Conservation (phyloP, 2,888 invertebrate genomes). For the Noctua comes region DNA sequence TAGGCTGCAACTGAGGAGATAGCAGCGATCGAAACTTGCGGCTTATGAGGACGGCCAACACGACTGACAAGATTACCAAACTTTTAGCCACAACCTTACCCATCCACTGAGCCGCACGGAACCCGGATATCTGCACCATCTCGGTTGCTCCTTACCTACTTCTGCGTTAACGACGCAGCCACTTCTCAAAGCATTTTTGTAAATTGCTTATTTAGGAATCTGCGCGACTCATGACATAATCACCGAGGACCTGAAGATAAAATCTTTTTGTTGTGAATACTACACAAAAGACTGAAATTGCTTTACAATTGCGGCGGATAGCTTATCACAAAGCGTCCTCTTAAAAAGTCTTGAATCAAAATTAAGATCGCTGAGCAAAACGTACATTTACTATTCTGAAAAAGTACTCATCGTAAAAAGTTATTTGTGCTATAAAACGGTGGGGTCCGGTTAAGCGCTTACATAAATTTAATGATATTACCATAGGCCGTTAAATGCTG, state of each 20-base stretch:
- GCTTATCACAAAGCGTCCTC: slow-evolving; percentile 70
- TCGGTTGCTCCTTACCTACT: slow-evolving; percentile 48
- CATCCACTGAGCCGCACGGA: slow-evolving; percentile 56
- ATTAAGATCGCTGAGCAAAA: slow-evolving; percentile 65
- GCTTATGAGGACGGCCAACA: slow-evolving; percentile 75
- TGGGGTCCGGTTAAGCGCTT: slow-evolving; percentile 56
- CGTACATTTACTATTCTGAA: slow-evolving; percentile 58
- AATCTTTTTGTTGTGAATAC: slow-evolving; percentile 78
- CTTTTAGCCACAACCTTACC: slow-evolving; percentile 72
- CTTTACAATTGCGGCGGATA: slow-evolving; percentile 72
- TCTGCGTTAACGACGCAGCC: slow-evolving; percentile 55
- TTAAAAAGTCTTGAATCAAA: slow-evolving; percentile 70
- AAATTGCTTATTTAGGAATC: slow-evolving; percentile 74
- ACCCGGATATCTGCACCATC: slow-evolving; percentile 56
- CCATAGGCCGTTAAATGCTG: slow-evolving; percentile 52
- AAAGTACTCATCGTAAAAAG: slow-evolving; percentile 55
- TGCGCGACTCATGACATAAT: slow-evolving; percentile 74
- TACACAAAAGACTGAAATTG: slow-evolving; percentile 76
- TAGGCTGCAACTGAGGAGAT: slow-evolving; percentile 79
- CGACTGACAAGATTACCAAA: slow-evolving; percentile 81
- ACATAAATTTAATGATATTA: slow-evolving; percentile 61
- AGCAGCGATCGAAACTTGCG: slow-evolving; percentile 81
- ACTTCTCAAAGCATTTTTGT: slow-evolving; percentile 68
- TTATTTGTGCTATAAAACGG: slow-evolving; percentile 50
- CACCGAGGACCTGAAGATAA: slow-evolving; percentile 73